Evolutionary conservation across 2,113 vertebrate genomes (phyloP).

Genomic region (Emydocephalus ijimae): DNA sequence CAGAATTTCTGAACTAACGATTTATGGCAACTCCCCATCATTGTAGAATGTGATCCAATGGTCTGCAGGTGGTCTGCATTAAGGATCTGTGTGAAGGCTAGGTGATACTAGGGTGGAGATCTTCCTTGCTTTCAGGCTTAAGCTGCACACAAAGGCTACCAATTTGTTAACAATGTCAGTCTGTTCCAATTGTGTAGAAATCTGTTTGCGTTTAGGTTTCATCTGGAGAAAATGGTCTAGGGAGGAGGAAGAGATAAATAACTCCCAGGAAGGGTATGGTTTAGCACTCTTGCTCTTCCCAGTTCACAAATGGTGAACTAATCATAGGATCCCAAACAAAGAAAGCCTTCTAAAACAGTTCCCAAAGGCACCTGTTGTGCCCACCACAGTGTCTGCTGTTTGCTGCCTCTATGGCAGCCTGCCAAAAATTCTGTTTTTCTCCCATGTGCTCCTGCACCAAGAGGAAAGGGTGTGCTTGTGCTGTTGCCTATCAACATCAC

Average conservation of each 20-base stretch:
- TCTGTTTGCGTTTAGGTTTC: not conserved
- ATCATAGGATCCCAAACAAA: not conserved
- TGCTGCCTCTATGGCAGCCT: not conserved
- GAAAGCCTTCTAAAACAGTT: not conserved
- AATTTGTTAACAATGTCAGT: not conserved
- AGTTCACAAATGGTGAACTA: not conserved
- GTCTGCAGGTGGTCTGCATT: not conserved
- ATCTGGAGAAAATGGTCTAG: not conserved
- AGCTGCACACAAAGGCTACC: not conserved
- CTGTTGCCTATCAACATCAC: not conserved
- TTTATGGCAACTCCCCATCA: not conserved
- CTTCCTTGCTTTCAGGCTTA: not conserved
- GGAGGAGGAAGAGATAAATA: not conserved
- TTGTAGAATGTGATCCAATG: not conserved
- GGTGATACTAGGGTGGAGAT: not conserved
- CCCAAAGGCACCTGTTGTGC: not conserved
- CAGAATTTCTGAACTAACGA: not conserved
- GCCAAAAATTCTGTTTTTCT: not conserved
- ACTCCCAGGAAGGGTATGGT: too few species aligned
- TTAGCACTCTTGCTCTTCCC: too few species aligned
- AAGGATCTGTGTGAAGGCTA: not conserved
- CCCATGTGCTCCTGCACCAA: not conserved
- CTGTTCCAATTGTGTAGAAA: not conserved
- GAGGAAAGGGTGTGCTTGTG: not conserved
- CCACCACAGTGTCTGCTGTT: not conserved